Evolutionary conservation across 2,797 vertebrate genomes (phyloP).

Genomic region (Acanthurus leucopareius): DNA sequence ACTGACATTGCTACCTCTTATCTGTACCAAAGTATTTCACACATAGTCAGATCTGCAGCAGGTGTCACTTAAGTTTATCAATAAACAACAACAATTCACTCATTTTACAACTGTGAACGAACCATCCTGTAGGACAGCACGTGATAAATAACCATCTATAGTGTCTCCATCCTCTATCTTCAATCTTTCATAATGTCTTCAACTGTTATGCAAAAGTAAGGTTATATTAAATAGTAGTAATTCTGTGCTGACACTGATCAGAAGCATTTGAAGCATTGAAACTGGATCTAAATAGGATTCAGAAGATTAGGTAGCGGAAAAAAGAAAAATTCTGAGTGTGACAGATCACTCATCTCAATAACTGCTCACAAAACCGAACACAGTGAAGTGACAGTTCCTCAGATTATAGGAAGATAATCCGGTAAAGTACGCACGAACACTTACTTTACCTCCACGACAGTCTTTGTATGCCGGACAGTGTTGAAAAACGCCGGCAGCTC

Average conservation of each 20-base stretch:
- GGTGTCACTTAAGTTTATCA: not conserved
- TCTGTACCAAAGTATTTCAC: not conserved
- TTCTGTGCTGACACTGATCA: not conserved
- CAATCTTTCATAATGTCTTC: too few species aligned
- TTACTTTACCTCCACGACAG: conserved; percentile 60
- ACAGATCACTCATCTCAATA: conserved; percentile 10
- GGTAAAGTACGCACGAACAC: conserved; percentile 64
- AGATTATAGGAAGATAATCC: conserved; percentile 72
- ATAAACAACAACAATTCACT: not conserved
- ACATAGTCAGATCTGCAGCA: not conserved
- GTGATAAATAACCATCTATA: not conserved
- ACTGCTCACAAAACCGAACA: conserved; percentile 11
- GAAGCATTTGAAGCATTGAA: not conserved
- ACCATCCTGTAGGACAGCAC: not conserved
- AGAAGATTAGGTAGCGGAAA: too few species aligned
- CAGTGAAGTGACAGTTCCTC: conserved; percentile 22
- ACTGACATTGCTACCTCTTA: not conserved
- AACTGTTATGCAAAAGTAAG: too few species aligned
- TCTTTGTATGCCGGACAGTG: conserved; percentile 17
- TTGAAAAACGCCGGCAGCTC: not conserved
- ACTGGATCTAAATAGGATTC: not conserved
- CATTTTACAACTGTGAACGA: not conserved
- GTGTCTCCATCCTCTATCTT: not conserved
- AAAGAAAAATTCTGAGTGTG: too few species aligned
- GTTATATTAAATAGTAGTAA: too few species aligned